These are phyloP conservation scores for Novumbra hubbsi DNA, from an alignment of 2,797 vertebrate genomes.

Conservation along the genomic window DNA sequence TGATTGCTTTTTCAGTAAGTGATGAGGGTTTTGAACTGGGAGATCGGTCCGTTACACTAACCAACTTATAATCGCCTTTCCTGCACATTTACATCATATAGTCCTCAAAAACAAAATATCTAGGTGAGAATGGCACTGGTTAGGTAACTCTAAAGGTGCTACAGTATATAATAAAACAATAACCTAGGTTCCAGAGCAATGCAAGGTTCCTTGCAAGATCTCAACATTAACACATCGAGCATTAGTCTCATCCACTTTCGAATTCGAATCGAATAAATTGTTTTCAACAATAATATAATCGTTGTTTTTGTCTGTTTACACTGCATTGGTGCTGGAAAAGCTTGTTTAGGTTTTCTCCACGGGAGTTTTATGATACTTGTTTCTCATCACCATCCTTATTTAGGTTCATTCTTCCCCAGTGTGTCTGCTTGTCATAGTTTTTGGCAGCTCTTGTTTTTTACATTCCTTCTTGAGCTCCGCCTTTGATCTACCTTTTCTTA, in stretches of 20 bases:
- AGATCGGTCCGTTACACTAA: conserved; percentile 68
- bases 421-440: no score
- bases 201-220: no score
- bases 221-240: conserved; percentile 49
- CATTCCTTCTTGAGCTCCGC: not conserved
- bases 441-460: not conserved
- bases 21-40: conserved; percentile 52
- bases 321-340: not conserved
- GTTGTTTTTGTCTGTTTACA: conserved; percentile 15
- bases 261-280: no score
- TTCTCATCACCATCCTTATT: no score
- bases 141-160: no score
- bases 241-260: conserved; percentile 47
- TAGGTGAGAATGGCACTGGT: no score
- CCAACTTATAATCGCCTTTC: conserved; percentile 77
- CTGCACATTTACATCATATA: conserved; percentile 61
- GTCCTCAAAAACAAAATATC: no score
- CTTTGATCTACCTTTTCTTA: no score
- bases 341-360: not conserved
- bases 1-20: not conserved
- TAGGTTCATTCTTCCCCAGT: no score
- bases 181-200: no score
- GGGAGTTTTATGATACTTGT: not conserved
- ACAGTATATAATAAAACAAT: no score
- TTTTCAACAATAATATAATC: conserved; percentile 48